Evolutionary conservation across 2,888 invertebrate genomes (phyloP), one percentile per base, ranked within the genome.

Genomic region (Microctonus hyperodae): DNA sequence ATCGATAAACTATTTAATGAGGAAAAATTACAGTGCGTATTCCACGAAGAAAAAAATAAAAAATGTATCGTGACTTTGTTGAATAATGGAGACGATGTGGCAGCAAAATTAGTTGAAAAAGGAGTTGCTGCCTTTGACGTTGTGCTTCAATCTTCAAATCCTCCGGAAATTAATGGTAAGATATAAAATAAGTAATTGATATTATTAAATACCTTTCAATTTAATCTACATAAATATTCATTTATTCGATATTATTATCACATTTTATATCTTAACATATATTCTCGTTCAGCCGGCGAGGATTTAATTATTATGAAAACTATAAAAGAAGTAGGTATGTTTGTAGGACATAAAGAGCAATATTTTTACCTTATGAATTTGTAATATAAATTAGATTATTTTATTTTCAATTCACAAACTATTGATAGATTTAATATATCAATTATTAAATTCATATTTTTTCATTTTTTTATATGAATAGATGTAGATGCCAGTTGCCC

Each of bases 1-100:
- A 86, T 89, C 61, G 87, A 88, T 68, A 81, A 86, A n/a, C 89
- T 88, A 75, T 91, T 91, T 77, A 87, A 88, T 73, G 87, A 86
- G 33, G 88, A 89, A 1, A 82, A 85, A 0, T 89, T 88, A 75
- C 85, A 86, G 67, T 90, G 90, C 77, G 85, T 85, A 37, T 89
- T 90, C 79, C 86, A 88, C 37, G 86, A 86, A 10, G 75, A 74
- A 6, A 80, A 80, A 59, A 77, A 85, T 0, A 86, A 86, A 10
- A 88, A 86, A 64, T 88, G 86, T 76, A 84, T 84, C 33, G 86
- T 88, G 40, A 87, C 86, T 0, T 74, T 89, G 65, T 85, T 81
- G 81, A 84, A 83, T 60, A 85, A 86, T 58, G 86, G 86, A 0
- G 81, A 79, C 1, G 86, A 87, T 72, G 84, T 89, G 1, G 85